A percentile compares a stretch with the other conserved stretches of the same genome.
These are phyloP conservation scores for Diplodus puntazzo DNA, from an alignment of 2,797 vertebrate genomes.

Conservation along the genomic window DNA sequence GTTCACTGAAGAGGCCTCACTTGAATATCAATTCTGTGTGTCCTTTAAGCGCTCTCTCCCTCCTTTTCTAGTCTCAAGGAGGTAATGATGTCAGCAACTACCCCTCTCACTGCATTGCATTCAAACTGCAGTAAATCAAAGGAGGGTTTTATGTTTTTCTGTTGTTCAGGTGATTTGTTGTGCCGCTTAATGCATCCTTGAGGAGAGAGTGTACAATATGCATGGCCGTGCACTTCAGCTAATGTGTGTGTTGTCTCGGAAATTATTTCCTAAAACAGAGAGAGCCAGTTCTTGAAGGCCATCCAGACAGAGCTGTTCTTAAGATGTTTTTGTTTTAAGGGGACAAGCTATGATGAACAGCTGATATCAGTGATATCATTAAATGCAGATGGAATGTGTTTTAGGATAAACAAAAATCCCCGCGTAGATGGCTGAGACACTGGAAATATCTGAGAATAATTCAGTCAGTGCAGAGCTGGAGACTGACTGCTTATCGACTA, in stretches of 20 bases:
- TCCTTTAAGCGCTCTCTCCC: background rate
- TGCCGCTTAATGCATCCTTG: slow-evolving; percentile 18
- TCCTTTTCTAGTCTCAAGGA: slow-evolving; percentile 15
- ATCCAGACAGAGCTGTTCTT: background rate
- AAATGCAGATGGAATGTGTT: background rate
- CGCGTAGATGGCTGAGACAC: background rate
- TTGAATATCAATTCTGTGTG: slow-evolving; percentile 64
- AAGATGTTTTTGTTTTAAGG: background rate
- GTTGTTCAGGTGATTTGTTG: slow-evolving; percentile 45
- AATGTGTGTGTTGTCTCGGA: background rate
- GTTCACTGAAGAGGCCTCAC: slow-evolving; percentile 53
- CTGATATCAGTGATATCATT: background rate
- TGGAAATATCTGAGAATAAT: background rate
- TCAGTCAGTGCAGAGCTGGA: background rate
- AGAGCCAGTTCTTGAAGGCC: background rate
- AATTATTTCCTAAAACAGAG: background rate
- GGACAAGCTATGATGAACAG: background rate
- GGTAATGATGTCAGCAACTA: slow-evolving; percentile 45
- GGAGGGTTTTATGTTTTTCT: slow-evolving; percentile 11
- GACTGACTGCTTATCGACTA: background rate
- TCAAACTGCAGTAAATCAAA: slow-evolving; percentile 44
- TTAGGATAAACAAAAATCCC: background rate
- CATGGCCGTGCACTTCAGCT: slow-evolving; percentile 8
- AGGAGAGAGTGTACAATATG: slow-evolving; percentile 16
- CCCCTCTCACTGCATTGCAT: slow-evolving; percentile 36